These are phyloP conservation scores for Myxocyprinus asiaticus DNA, from an alignment of 2,113 vertebrate genomes.

Conservation along the genomic window DNA sequence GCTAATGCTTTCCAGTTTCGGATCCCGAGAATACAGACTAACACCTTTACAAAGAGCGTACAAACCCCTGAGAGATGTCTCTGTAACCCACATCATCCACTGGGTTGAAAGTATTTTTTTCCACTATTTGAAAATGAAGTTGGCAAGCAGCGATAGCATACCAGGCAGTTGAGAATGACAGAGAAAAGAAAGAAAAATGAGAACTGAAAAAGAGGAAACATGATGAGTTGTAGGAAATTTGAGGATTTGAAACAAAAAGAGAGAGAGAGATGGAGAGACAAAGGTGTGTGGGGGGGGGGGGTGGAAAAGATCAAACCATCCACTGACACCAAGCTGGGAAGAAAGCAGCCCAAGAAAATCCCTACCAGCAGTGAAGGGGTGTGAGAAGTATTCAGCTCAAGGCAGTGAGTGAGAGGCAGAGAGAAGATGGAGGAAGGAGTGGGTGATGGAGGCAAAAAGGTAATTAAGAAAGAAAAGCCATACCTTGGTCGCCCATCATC, in stretches of 20 bases:
- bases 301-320: slow-evolving; percentile 75
- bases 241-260: slow-evolving; percentile 55
- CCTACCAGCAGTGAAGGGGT: slow-evolving; percentile 69
- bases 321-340: slow-evolving; percentile 75
- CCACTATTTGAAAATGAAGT: slow-evolving; percentile 44
- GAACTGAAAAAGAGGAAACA: slow-evolving; percentile 30
- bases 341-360: slow-evolving; percentile 59
- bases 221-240: slow-evolving; percentile 33
- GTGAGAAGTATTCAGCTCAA: slow-evolving; percentile 72
- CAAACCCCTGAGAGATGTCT: slow-evolving; percentile 48
- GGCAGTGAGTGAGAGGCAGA: slow-evolving; percentile 72
- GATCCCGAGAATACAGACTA: slow-evolving; percentile 44
- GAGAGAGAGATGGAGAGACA: slow-evolving; percentile 39
- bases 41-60: slow-evolving; percentile 46
- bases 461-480: slow-evolving; percentile 84
- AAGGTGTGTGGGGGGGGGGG: slow-evolving; percentile 40
- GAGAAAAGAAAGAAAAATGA: slow-evolving; percentile 9
- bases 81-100: slow-evolving; percentile 49
- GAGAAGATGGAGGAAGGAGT: slow-evolving; percentile 68
- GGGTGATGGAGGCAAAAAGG: slow-evolving; percentile 60
- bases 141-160: slow-evolving; percentile 45
- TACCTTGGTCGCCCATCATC: slow-evolving; percentile 99
- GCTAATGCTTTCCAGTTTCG: slow-evolving; percentile 47
- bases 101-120: slow-evolving; percentile 41
- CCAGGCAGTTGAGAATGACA: slow-evolving; percentile 39